Conservation (phyloP, 2,113 vertebrate species). For the Oreochromis niloticus region DNA sequence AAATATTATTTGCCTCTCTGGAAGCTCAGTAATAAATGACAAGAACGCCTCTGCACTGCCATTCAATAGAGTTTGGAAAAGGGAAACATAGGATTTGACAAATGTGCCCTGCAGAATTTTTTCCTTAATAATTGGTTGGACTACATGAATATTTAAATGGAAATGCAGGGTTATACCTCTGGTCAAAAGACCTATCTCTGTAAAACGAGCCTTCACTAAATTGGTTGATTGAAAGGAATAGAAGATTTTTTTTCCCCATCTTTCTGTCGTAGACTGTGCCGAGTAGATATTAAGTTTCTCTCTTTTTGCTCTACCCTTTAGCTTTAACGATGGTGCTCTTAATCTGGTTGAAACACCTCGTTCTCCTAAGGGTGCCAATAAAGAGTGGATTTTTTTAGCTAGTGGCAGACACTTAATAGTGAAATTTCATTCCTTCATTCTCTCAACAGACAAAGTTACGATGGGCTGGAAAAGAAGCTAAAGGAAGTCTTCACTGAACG, state of each 20-base stretch:
- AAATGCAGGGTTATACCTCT: slow-evolving; percentile 9
- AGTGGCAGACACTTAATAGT: slow-evolving; percentile 18
- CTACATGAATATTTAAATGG: slow-evolving; percentile 37
- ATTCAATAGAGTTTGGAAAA: not conserved
- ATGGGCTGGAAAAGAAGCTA: slow-evolving; percentile 88
- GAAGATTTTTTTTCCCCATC: not conserved
- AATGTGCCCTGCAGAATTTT: slow-evolving; percentile 13
- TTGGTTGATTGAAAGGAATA: slow-evolving; percentile 31
- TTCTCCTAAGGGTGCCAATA: slow-evolving; percentile 23
- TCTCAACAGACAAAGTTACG: slow-evolving; percentile 85
- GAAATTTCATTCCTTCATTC: slow-evolving; percentile 34
- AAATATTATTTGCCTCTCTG: not conserved
- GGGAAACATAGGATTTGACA: slow-evolving; percentile 27
- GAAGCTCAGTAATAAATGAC: not conserved
- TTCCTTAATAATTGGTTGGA: slow-evolving; percentile 20
- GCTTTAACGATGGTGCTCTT: slow-evolving; percentile 11
- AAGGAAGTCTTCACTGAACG: slow-evolving; percentile 92
- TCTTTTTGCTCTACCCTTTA: slow-evolving; percentile 3
- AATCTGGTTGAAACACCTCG: slow-evolving; percentile 27
- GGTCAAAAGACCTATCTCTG: slow-evolving; percentile 29
- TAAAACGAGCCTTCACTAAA: slow-evolving; percentile 15
- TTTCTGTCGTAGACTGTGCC: not conserved
- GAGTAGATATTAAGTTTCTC: slow-evolving; percentile 25
- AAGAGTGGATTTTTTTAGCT: slow-evolving; percentile 24
- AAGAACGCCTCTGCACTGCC: not conserved